Evolutionary conservation across 1,140 invertebrate genomes (phyloP), one percentile per base, ranked within the genome.

Genomic region (Cyphomyrmex costatus): DNA sequence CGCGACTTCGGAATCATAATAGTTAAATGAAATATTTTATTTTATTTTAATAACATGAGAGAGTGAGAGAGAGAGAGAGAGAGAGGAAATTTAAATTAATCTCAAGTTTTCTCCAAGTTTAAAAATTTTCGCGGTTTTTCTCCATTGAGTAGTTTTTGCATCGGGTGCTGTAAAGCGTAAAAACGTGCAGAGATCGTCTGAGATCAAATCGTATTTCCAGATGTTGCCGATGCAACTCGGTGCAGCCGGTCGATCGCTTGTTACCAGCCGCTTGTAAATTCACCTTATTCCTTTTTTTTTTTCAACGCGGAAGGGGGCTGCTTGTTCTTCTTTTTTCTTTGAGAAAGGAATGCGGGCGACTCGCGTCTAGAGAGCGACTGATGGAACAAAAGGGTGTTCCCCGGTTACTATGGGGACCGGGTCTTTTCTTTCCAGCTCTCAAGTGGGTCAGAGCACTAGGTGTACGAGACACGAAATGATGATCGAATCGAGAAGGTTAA

Each of bases 301-400:
- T 33, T 21, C 30, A 49, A 66, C 14, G 33, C 58, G 63, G 21
- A 58, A 56, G 60, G 56, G 56, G 19, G 36, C 68, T 63, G 30
- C 27, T 36, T 21, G 24, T 1, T 49, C 56, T 46, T 80, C 79
- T 56, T 80, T n/a, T 79, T 51, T 86, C 79, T 70, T 58, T 36
- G 63, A 53, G 63, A 74, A 85, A 88, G 78, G 89, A 90, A 90
- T 90, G 88, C 89, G 77, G 58, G 76, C 88, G 82, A 90, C 89
- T 88, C 53, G 70, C 46, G 77, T 77, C 51, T 82, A 71, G 42
- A 56, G 76, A 89, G 65, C 60, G 70, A 82, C 58, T 85, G 68
- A 58, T 27, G 73, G 89, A 90, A 90, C 82, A 90, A 90, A 90
- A 36, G 86, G 86, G 70, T 68, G 76, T 80, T 60, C 33, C 65